Conservation (phyloP, 2,113 vertebrate species). For the Eretmochelys imbricata region DNA sequence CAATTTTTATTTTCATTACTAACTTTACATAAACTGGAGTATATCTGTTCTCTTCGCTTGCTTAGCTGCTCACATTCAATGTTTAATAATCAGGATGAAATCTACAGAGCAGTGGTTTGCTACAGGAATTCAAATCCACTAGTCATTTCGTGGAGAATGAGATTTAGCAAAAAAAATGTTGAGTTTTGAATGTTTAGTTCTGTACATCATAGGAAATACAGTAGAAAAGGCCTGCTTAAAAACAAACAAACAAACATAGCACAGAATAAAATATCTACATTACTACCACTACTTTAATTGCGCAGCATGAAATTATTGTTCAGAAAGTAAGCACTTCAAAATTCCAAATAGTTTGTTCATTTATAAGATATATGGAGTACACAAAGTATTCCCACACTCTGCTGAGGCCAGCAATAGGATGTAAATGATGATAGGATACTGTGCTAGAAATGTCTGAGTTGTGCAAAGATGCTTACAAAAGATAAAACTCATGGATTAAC, state of each 20-base stretch:
- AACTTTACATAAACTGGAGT: conserved; percentile 44
- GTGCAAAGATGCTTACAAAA: not conserved
- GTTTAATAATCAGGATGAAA: conserved; percentile 39
- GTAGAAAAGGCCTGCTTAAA: not conserved
- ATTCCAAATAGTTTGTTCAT: not conserved
- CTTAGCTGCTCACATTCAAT: conserved; percentile 42
- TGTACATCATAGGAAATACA: not conserved
- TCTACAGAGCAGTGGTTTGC: conserved; percentile 30
- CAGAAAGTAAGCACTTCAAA: not conserved
- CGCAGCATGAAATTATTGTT: not conserved
- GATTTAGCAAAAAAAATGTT: not conserved
- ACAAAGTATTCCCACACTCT: not conserved
- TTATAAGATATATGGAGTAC: not conserved
- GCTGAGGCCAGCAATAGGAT: not conserved
- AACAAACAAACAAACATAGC: not conserved
- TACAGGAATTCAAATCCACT: conserved; percentile 19
- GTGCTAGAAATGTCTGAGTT: not conserved
- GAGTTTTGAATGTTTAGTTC: not conserved
- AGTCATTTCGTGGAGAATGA: conserved; percentile 9
- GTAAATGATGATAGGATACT: not conserved
- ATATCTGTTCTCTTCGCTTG: not conserved
- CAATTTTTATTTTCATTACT: conserved; percentile 56
- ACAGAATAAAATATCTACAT: not conserved
- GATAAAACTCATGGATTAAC: not conserved
- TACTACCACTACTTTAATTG: not conserved